Evolutionary conservation across 2,888 invertebrate genomes (phyloP), one percentile per base, ranked within the genome.

Genomic region (Chloroclystis v-ata): DNA sequence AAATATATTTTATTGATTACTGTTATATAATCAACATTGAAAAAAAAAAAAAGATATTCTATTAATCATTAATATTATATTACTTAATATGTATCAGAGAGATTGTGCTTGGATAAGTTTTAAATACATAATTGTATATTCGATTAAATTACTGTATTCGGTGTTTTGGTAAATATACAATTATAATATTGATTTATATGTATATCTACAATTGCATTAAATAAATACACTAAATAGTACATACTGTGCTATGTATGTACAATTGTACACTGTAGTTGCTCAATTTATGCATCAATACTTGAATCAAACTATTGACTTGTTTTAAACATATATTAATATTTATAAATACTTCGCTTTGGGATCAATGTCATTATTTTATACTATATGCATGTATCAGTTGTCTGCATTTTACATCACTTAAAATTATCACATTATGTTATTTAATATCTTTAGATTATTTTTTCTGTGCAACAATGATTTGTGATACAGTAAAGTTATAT

Each of bases 251-350:
- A n/a, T n/a, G n/a, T n/a, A n/a, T n/a, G n/a, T n/a, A n/a, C n/a
- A n/a, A n/a, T n/a, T n/a, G 35, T 65, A 66, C 65, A n/a, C 14
- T 60, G 10, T 64, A 58, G 59, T 57, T 67, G 77, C 77, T 76
- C 75, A 75, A 76, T 71, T 65, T 65, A 50, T 60, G 59, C 45
- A 58, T 28, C 9, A 43, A 9, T n/a, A 8, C 1, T 32, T 38
- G 38, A 43, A 41, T 14, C 32, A 44, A 32, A 16, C 37, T 12
- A 29, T 32, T 32, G 33, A 28, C 16, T 42, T 28, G n/a, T 41
- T 25, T 43, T 25, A 7, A 3, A 8, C 28, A 33, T n/a, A n/a
- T n/a, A n/a, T n/a, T n/a, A n/a, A n/a, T n/a, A n/a, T n/a, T n/a
- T n/a, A n/a, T n/a, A n/a, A n/a, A n/a, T n/a, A n/a, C n/a, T n/a